Evolutionary conservation across 1,140 invertebrate species (phyloP), one percentile per base, ranked within the genome.

Genomic region (Leguminivora glycinivorella): DNA sequence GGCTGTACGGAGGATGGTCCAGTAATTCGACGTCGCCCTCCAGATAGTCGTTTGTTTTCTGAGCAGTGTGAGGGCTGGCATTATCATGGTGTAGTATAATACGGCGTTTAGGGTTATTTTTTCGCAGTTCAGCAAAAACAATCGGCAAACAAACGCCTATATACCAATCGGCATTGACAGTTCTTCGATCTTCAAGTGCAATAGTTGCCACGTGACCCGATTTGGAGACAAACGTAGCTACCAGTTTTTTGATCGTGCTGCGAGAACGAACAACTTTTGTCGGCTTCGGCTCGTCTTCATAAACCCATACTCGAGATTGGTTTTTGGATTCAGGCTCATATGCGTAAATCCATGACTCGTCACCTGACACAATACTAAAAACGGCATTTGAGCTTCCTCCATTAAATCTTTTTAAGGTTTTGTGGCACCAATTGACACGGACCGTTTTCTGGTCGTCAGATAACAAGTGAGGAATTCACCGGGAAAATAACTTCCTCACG

Each of bases 271-370:
- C 26, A 69, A 77, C 72, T 81, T 79, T 77, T 69, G 75, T 77
- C 69, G 71, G 73, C 70, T 80, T 80, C 66, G 75, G 72, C 71
- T 76, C 74, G 60, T 80, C 73, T 80, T 79, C 70, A 67, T 75
- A 79, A 56, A 82, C 76, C 72, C 80, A 73, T 72, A 75, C 72
- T 38, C 69, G 71, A 6, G 69, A 76, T 56, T 77, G 72, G 56
- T 74, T 72, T 76, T 82, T 78, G 6, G 31, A 78, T 78, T 82
- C 72, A 43, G 76, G 72, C 67, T 81, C 80, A 78, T 77, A 76
- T 67, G 70, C 69, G 73, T 76, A 82, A 29, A 80, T 74, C 74
- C 79, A 79, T 66, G 70, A 66, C 58, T 74, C 66, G 34, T 69
- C 70, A 71, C 72, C 69, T 56, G 56, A 24, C 22, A 56, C 56